Evolutionary conservation across 2,888 invertebrate species (phyloP).

Genomic region (Callimorpha dominula): DNA sequence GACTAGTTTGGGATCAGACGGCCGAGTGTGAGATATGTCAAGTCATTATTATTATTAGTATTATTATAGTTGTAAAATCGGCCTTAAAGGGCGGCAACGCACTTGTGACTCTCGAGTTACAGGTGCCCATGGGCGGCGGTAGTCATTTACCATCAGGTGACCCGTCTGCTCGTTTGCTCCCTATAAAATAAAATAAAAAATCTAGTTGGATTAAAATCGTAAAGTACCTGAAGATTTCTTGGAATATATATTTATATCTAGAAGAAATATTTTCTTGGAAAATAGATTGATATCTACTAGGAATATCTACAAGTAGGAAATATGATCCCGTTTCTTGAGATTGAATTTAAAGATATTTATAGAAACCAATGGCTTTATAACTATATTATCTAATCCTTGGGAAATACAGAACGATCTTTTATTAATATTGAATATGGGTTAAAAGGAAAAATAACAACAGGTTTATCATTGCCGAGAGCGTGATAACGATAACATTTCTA

Average conservation of each 20-base stretch:
- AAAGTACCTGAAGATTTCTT: background rate
- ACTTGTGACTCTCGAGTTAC: too few relatives aligned
- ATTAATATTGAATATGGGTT: slow-evolving; percentile 1
- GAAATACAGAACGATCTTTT: background rate
- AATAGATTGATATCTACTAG: background rate
- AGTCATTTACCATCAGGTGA: too few relatives aligned
- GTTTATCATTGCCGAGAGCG: slow-evolving; percentile 1
- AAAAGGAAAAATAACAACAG: slow-evolving; percentile 1
- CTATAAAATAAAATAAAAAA: too few relatives aligned
- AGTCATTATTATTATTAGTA: too few relatives aligned
- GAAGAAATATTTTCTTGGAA: background rate
- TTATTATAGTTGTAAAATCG: too few relatives aligned
- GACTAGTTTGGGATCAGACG: too few relatives aligned
- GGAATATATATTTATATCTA: background rate
- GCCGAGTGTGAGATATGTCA: too few relatives aligned
- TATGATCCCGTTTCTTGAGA: background rate
- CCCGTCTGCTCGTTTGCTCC: too few relatives aligned
- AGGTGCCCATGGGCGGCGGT: too few relatives aligned
- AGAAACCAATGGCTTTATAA: background rate
- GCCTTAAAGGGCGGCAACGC: too few relatives aligned
- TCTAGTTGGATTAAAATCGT: too few relatives aligned
- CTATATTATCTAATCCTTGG: background rate
- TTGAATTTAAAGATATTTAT: background rate
- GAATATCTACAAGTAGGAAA: background rate
- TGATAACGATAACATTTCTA: slow-evolving; percentile 10